Conservation (phyloP, 2,888 invertebrate species). For the Coenonympha arcania region DNA sequence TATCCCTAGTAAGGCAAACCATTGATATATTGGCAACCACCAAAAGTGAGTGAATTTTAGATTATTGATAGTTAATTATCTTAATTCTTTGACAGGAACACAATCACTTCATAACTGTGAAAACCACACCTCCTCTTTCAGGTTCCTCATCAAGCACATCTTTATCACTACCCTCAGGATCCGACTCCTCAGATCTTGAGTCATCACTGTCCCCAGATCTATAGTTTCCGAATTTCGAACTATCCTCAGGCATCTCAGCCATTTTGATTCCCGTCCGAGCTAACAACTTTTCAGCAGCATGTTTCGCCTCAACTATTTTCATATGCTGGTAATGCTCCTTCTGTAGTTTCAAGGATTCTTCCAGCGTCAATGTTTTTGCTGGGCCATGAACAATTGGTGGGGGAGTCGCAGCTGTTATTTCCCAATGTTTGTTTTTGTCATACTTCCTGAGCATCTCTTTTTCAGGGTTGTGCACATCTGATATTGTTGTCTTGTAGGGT, state of each 20-base stretch:
- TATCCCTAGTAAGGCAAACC: too few species aligned
- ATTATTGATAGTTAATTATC: too few species aligned
- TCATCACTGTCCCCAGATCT: constrained; percentile 53
- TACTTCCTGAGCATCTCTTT: constrained; percentile 69
- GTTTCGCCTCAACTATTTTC: constrained; percentile 68
- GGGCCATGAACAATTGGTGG: constrained; percentile 73
- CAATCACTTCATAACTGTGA: constrained; percentile 57
- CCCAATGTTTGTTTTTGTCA: constrained; percentile 72
- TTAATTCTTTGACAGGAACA: too few species aligned
- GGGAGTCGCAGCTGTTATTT: constrained; percentile 77
- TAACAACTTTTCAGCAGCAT: constrained; percentile 73
- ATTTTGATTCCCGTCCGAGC: constrained; percentile 54
- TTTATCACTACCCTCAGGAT: constrained; percentile 66
- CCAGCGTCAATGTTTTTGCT: constrained; percentile 65
- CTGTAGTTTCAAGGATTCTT: constrained; percentile 74
- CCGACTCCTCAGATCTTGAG: constrained; percentile 42
- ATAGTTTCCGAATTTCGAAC: constrained; percentile 52
- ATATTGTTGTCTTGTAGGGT: constrained; percentile 74
- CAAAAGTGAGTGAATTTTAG: too few species aligned
- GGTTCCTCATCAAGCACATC: constrained; percentile 75
- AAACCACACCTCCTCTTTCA: constrained; percentile 71
- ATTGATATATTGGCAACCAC: too few species aligned
- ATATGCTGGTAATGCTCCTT: constrained; percentile 63
- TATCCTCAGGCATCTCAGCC: constrained; percentile 48
- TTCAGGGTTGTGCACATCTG: constrained; percentile 70